Base-by-base conservation (phyloP, 1,140 invertebrate genomes). In the Penaeus chinensis region DNA sequence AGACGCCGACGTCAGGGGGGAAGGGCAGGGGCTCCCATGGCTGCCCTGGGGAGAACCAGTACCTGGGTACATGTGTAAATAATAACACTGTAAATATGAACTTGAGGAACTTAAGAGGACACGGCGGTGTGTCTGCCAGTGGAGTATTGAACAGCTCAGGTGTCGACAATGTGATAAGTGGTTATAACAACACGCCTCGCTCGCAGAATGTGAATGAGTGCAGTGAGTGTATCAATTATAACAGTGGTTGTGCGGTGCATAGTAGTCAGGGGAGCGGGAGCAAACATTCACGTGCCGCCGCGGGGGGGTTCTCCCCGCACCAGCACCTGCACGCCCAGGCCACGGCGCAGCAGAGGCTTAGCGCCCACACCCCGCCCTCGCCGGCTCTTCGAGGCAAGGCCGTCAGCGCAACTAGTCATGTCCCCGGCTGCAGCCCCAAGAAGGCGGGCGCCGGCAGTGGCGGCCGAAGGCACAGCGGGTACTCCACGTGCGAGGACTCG, bases 81-180 rank as follows among this genome's bases (percentile, higher is more conserved):
- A 69, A 47, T 47, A 69, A 82, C 69, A 24, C 42, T 82, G 63
- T 82, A 47, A 82, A 82, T 78, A 87, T 76, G 78, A 87, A 87
- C 60, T 18, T 62, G 1, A 81, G 79, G 63, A 87, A 77, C 80
- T n/a, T 76, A 65, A 20, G 32, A 20, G 60, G 60, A 24, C 66
- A n/a, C 47, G 18, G 37, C n/a, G 47, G 82, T 69, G 82, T 24
- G 47, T 32, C 24, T 20, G 83, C 47, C 60, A 37, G 20, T 32
- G 47, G 47, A 5, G 24, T 74, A 18, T 19, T 74, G 27, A 32
- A n/a, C 19, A 37, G 71, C 42, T 19, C 27, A 11, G 2, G 20
- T 37, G 42, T 24, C 19, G 71, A 74, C 71, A 37, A 20, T 37
- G 27, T 74, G 27, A 74, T 74, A 18, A 74, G n/a, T 37, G 71